phyloP scores from a whole-genome alignment of 2,797 vertebrate genomes.

The Lithobates sylvaticus region DNA sequence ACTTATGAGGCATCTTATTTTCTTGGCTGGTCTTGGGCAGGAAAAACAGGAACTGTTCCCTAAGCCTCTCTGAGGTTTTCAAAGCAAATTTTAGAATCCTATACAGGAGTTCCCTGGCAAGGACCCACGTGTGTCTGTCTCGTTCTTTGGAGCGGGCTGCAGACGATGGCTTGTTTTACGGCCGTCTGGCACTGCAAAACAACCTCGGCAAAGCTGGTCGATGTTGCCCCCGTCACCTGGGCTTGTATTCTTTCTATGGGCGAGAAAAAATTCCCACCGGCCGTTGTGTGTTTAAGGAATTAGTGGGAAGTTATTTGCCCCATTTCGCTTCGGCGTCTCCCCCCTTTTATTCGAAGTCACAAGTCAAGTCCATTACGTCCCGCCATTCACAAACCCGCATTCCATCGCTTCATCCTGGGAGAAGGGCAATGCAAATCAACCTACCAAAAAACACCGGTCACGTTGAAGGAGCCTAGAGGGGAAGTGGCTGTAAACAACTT shows the following conservation, averaged over 20 bases:
- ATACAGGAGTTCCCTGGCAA: conserved; percentile 35
- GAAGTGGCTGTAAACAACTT: conserved; percentile 37
- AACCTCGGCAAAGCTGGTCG: conserved; percentile 17
- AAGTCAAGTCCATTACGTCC: conserved; percentile 56
- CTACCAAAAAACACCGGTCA: conserved; percentile 52
- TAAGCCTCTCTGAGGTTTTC: conserved; percentile 48
- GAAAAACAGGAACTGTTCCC: conserved; percentile 47
- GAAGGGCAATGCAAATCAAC: conserved; percentile 42
- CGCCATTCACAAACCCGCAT: conserved; percentile 52
- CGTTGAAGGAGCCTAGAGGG: conserved; percentile 36
- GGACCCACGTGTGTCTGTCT: conserved; percentile 27
- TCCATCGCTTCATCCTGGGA: conserved; percentile 49
- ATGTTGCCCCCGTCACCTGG: conserved; percentile 19
- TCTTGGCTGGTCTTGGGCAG: conserved; percentile 29
- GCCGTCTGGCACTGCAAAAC: conserved; percentile 26
- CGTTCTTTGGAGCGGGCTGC: conserved; percentile 34
- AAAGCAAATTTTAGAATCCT: conserved; percentile 32
- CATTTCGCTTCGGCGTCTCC: conserved; percentile 5
- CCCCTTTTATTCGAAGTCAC: conserved; percentile 55
- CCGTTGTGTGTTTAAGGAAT: conserved; percentile 56
- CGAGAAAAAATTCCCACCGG: conserved; percentile 36
- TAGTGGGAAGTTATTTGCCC: conserved; percentile 46
- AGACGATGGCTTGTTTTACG: conserved; percentile 37
- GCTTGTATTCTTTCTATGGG: conserved; percentile 24
- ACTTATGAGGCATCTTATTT: conserved; percentile 52